Base-by-base conservation (phyloP, 30 jellyfish, hydroid and myxozoan species). In the Catostylus mosaicus region DNA sequence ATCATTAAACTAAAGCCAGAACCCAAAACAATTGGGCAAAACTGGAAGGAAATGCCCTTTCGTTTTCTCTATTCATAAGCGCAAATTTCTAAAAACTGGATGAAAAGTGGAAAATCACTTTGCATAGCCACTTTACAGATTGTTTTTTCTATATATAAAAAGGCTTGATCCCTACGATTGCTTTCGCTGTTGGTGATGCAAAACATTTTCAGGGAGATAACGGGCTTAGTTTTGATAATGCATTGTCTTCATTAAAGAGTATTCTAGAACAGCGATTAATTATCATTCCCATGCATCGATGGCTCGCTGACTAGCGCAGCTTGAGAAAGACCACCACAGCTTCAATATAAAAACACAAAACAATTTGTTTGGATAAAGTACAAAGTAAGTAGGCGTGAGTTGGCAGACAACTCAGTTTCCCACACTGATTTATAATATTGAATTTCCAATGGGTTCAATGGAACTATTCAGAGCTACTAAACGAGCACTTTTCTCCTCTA, bases 251-350 rank as follows among this genome's bases (percentile, higher is more conserved):
- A 47, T 47, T 68, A 27, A 31, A 20, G 54, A n/a, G 80, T n/a
- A 0, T 34, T 11, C 64, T 23, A 68, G 63, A 68, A 34, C 20
- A 19, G 80, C 57, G 80, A 68, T 68, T 68, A 68, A 47, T 47
- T 31, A 24, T 26, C 80, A 68, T 23, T 68, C 14, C 23, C 37
- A 35, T 22, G 2, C 18, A 19, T 34, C 35, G 60, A 30, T 36
- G 31, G 60, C 80, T 68, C 60, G 80, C 64, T 68, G 80, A 23
- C 80, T 16, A 29, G 43, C 80, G 26, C 80, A 68, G 80, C 80
- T 68, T 68, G 80, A 34, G 2, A 68, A 20, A 30, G 54, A 36
- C 80, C 33, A 47, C 80, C 80, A 36, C 80, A 68, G 80, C 63
- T 68, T 33, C 71, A 27, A 59, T 59, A 22, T 23, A 29, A 59